Evolutionary conservation across 2,888 invertebrate species (phyloP).

Genomic region (Ellobium chinense): DNA sequence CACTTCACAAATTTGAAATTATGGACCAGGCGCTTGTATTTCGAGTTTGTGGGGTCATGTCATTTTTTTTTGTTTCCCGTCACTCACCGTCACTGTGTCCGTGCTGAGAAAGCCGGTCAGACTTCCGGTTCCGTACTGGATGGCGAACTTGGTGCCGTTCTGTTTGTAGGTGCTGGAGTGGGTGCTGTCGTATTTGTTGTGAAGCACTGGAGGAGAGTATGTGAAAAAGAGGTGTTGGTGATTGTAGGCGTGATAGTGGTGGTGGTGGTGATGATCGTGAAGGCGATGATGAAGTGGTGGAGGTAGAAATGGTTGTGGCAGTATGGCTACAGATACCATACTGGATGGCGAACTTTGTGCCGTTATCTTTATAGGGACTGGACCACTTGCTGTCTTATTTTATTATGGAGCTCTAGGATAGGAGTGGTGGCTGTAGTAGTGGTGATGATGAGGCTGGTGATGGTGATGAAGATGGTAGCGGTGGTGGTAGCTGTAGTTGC

Average conservation of each 20-base stretch:
- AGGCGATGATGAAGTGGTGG: not conserved
- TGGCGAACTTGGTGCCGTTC: constrained; percentile 95
- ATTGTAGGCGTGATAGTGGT: not conserved
- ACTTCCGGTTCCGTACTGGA: constrained; percentile 97
- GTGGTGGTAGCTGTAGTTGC: no score
- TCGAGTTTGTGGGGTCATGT: no score
- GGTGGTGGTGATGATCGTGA: not conserved
- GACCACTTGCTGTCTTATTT: constrained; percentile 96
- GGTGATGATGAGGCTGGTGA: not conserved
- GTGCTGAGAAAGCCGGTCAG: constrained; percentile 96
- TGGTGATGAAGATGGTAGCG: no score
- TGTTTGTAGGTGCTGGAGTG: constrained; percentile 89
- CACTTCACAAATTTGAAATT: no score
- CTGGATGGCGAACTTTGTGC: constrained; percentile 93
- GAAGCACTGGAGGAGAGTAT: constrained; percentile 85
- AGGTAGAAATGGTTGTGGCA: not conserved
- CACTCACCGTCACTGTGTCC: constrained; percentile 89
- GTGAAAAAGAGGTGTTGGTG: not conserved
- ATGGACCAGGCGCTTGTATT: no score
- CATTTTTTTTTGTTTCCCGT: no score
- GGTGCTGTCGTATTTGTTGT: constrained; percentile 95
- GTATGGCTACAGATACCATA: constrained; percentile 99
- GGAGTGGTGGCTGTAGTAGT: no score
- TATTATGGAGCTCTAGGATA: constrained; percentile 95
- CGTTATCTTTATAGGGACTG: constrained; percentile 90